These are phyloP conservation scores for Smithornis capensis DNA, from an alignment of 2,113 vertebrate genomes.

Conservation along the genomic window DNA sequence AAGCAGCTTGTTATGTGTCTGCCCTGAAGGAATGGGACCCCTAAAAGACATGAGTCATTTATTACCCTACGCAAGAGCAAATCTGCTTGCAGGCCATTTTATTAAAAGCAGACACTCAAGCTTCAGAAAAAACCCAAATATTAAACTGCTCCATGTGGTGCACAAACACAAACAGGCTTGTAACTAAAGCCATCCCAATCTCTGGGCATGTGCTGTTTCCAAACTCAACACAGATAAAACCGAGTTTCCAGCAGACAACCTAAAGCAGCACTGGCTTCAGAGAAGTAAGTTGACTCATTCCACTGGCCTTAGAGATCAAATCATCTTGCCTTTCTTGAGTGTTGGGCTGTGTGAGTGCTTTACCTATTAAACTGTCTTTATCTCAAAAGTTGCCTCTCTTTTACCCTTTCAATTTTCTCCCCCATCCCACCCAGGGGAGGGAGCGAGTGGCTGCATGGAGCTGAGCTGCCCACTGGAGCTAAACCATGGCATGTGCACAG, in stretches of 20 bases:
- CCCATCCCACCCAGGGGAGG: fast-evolving
- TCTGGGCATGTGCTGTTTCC: not conserved
- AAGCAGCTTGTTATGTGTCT: not conserved
- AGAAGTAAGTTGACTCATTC: not conserved
- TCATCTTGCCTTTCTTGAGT: fast-evolving
- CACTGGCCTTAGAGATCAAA: not conserved
- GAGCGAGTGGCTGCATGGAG: not conserved
- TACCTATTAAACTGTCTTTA: not conserved
- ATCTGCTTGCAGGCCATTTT: not conserved
- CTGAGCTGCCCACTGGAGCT: not conserved
- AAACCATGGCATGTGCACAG: fast-evolving
- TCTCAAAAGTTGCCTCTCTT: not conserved
- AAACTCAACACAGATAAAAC: not conserved
- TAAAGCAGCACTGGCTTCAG: not conserved
- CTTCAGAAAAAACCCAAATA: not conserved
- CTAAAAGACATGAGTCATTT: not conserved
- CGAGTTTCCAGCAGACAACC: not conserved
- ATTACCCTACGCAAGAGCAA: not conserved
- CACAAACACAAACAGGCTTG: not conserved
- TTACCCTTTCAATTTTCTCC: no score
- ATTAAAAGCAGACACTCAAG: not conserved
- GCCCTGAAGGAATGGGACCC: not conserved
- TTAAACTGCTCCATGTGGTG: not conserved
- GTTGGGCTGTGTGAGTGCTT: not conserved
- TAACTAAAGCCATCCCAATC: not conserved